These are phyloP conservation scores for Vulpes vulpes DNA, from an alignment of 2,113 vertebrate genomes.

Conservation along the genomic window DNA sequence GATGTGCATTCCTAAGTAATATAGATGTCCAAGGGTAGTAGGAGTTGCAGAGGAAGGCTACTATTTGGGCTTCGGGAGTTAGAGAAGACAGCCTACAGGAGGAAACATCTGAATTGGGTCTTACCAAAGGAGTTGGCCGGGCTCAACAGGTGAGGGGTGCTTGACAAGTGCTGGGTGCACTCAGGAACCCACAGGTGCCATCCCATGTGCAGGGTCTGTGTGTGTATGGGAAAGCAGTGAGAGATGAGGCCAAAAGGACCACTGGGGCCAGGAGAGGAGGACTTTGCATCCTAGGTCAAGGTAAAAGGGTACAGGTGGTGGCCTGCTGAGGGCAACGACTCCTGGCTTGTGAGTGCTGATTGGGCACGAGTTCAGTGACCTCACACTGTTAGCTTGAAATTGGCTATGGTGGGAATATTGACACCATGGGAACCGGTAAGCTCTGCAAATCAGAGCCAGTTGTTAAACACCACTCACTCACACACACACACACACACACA, in stretches of 20 bases:
- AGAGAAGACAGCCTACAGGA: not conserved
- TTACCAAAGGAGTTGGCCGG: not conserved
- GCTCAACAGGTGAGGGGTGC: not conserved
- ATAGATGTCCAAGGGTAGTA: not conserved
- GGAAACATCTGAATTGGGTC: too few species aligned
- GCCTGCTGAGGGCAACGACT: not conserved
- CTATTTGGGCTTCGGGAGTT: too few species aligned
- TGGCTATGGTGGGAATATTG: not conserved
- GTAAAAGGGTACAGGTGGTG: not conserved
- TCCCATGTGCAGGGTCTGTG: not conserved
- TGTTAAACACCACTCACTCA: not conserved
- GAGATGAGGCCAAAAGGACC: not conserved
- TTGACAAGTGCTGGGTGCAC: not conserved
- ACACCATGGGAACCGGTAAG: conserved; percentile 3
- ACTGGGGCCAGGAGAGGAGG: not conserved
- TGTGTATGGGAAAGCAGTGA: not conserved
- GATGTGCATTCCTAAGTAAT: not conserved
- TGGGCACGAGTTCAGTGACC: not conserved
- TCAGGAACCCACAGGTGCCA: not conserved
- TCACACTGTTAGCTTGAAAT: not conserved
- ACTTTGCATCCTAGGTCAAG: not conserved
- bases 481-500: not conserved
- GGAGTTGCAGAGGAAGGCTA: not conserved
- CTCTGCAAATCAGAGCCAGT: not conserved
- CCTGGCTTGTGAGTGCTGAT: not conserved